phyloP scores from a whole-genome alignment of 2,113 vertebrate species.

The Marmota flaviventris region DNA sequence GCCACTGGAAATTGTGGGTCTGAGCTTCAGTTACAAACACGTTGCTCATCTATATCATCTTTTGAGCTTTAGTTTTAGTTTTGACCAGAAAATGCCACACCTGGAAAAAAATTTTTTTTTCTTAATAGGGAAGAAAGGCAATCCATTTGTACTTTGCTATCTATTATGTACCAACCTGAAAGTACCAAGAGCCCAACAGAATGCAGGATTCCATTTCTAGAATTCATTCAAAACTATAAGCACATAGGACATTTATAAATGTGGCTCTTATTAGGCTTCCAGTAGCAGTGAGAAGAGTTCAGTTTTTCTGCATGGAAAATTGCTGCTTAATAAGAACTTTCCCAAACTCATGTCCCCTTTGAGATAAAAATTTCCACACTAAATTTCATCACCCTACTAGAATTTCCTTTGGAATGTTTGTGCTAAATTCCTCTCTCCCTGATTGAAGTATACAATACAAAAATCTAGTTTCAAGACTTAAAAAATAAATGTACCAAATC shows the following conservation, averaged over 20 bases:
- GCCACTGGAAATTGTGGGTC: neutral
- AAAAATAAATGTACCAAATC: neutral
- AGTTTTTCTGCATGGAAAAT: slow-evolving; percentile 68
- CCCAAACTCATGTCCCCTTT: slow-evolving; percentile 67
- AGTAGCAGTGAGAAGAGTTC: slow-evolving; percentile 56
- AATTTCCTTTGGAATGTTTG: slow-evolving; percentile 83
- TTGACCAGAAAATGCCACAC: neutral
- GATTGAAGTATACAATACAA: slow-evolving; percentile 68
- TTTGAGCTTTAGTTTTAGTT: neutral
- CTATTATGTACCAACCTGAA: neutral
- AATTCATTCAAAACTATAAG: slow-evolving; percentile 1
- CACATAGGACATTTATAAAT: slow-evolving; percentile 5
- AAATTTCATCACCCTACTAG: slow-evolving; percentile 79
- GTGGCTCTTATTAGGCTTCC: slow-evolving; percentile 22
- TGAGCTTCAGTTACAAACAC: neutral
- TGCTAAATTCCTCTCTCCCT: slow-evolving; percentile 77
- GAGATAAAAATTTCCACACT: slow-evolving; percentile 79
- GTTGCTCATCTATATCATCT: neutral
- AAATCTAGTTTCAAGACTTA: slow-evolving; percentile 49
- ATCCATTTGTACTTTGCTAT: neutral
- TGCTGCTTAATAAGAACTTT: slow-evolving; percentile 76
- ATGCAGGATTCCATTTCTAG: neutral
- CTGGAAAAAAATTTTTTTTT: neutral
- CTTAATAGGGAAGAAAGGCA: neutral
- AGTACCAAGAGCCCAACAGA: neutral